Evolutionary conservation across 2,113 vertebrate genomes (phyloP).

Genomic region (Lepisosteus osseus): DNA sequence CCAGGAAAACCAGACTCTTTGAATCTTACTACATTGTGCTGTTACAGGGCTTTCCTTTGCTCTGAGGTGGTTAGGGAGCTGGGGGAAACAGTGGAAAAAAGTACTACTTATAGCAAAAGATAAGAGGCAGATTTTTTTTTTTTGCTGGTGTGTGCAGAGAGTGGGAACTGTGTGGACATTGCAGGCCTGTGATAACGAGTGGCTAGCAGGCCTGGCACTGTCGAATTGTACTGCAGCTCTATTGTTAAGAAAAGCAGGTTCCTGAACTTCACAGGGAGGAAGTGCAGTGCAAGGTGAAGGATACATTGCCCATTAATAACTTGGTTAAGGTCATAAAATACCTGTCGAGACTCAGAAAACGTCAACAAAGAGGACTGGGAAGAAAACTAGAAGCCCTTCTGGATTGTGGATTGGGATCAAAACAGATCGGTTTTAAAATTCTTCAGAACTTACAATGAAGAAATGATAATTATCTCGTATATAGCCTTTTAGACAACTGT

Average conservation of each 20-base stretch:
- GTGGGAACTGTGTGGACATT: conserved; percentile 18
- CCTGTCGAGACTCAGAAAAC: conserved; percentile 16
- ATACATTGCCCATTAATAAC: conserved; percentile 25
- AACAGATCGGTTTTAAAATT: conserved; percentile 5
- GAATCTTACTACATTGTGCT: not conserved
- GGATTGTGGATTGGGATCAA: not conserved
- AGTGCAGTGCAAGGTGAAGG: conserved; percentile 55
- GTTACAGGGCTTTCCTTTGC: not conserved
- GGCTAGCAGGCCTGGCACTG: conserved; percentile 33
- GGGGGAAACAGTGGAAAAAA: not conserved
- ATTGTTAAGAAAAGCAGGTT: conserved; percentile 55
- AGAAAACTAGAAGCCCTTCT: not conserved
- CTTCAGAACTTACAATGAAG: not conserved
- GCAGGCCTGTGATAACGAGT: conserved; percentile 33
- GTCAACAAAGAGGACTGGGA: not conserved
- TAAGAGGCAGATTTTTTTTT: conserved; percentile 12
- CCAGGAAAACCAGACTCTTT: too few species aligned
- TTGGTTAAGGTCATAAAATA: conserved; percentile 35
- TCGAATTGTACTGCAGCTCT: conserved; percentile 30
- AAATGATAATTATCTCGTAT: not conserved
- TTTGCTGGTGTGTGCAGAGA: not conserved
- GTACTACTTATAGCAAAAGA: conserved; percentile 17
- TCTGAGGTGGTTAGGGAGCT: not conserved
- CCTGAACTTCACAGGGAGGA: conserved; percentile 56
- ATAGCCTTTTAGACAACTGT: conserved; percentile 2